Conservation (phyloP, 2,113 vertebrate genomes). For the Hipposideros armiger region DNA sequence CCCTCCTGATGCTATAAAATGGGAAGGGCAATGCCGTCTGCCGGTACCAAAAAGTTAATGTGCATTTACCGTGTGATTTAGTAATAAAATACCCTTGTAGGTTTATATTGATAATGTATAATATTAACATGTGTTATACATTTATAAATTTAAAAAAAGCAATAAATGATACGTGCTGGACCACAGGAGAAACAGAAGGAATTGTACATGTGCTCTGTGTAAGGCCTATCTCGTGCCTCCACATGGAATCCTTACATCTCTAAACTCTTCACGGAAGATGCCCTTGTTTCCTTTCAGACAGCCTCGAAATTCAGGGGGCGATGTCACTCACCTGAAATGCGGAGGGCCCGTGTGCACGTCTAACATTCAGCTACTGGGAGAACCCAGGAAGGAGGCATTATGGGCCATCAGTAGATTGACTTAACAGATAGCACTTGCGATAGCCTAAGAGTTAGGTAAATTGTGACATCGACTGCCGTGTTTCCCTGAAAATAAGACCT, state of each 20-base stretch:
- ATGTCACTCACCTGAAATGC: not conserved
- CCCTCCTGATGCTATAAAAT: not conserved
- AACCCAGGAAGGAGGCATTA: not conserved
- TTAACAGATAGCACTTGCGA: not conserved
- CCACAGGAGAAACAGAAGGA: not conserved
- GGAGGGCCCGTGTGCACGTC: not conserved
- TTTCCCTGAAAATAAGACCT: no score
- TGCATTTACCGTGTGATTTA: not conserved
- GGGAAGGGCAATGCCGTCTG: no score
- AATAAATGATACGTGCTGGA: not conserved
- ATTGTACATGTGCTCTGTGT: accelerated
- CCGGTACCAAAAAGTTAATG: not conserved
- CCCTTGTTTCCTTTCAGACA: not conserved
- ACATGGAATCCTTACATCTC: not conserved
- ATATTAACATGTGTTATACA: not conserved
- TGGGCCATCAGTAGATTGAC: no score
- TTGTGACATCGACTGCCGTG: not conserved
- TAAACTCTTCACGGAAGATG: not conserved
- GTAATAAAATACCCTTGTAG: not conserved
- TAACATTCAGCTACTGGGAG: not conserved
- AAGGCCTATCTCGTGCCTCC: accelerated
- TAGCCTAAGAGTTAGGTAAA: not conserved
- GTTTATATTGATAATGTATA: not conserved
- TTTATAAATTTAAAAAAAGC: not conserved
- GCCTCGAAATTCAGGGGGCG: not conserved